These are phyloP conservation scores for Entomobrya proxima DNA, from an alignment of 2,888 invertebrate species.

Conservation along the genomic window DNA sequence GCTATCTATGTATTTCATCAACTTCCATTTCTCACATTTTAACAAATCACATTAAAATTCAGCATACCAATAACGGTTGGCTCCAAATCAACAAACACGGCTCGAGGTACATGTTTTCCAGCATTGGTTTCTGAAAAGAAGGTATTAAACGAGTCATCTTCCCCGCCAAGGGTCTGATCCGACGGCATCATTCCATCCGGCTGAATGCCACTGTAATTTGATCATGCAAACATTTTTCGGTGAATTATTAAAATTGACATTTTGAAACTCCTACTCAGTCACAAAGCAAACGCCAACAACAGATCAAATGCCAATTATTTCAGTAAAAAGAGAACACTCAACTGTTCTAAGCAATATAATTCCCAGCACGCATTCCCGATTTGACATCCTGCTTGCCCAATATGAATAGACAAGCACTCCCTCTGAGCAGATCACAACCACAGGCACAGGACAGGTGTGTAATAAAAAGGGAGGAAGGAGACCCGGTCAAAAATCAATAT, in stretches of 20 bases:
- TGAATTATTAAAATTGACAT: neutral
- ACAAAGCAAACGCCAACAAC: too few species aligned
- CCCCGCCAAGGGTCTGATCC: constrained; percentile 76
- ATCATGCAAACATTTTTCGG: neutral
- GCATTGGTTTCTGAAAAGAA: constrained; percentile 96
- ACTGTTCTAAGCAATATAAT: constrained; percentile 87
- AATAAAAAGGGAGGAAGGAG: neutral
- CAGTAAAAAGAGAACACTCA: too few species aligned
- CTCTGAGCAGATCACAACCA: constrained; percentile 78
- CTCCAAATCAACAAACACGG: constrained; percentile 96
- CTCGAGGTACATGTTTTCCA: constrained; percentile 96
- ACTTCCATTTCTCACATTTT: neutral
- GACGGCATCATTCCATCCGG: constrained; percentile 70
- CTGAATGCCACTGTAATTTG: constrained; percentile 16
- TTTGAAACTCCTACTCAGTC: too few species aligned
- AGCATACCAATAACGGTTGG: constrained; percentile 91
- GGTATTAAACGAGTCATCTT: constrained; percentile 96
- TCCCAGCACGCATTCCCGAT: constrained; percentile 92
- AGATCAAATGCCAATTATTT: too few species aligned
- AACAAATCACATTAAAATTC: neutral
- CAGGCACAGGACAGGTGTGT: neutral
- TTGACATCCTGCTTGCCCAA: constrained; percentile 86
- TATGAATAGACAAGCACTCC: constrained; percentile 91
- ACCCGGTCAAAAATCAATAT: neutral
- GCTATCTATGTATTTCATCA: neutral